Conservation (phyloP, 2,797 vertebrate species). For the Pristis pectinata region DNA sequence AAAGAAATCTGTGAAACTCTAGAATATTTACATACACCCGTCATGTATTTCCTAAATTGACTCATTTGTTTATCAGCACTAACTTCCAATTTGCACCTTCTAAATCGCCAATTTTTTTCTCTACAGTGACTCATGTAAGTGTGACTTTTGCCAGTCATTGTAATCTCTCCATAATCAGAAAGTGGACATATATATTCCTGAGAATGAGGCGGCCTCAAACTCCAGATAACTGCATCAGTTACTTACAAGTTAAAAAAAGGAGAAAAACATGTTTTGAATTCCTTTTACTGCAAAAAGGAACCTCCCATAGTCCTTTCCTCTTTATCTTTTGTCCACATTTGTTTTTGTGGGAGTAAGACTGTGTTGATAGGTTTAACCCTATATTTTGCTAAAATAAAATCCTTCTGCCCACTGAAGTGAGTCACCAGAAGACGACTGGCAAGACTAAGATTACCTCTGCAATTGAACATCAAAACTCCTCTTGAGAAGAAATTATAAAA, state of each 20-base stretch:
- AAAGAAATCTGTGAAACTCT: not conserved
- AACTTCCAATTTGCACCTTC: not conserved
- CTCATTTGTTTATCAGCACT: not conserved
- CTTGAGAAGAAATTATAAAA: conserved; percentile 89
- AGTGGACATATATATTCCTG: not conserved
- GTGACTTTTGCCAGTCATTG: conserved; percentile 4
- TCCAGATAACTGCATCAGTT: conserved; percentile 19
- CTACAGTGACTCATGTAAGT: not conserved
- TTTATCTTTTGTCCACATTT: conserved; percentile 36
- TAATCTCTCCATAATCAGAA: conserved; percentile 15
- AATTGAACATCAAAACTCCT: conserved; percentile 91
- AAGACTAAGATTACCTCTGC: conserved; percentile 84
- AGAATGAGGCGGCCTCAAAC: not conserved
- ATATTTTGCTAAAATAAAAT: conserved; percentile 24
- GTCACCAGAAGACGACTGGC: not conserved
- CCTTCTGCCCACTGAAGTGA: not conserved
- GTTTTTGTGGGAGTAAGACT: conserved; percentile 32
- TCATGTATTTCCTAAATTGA: not conserved
- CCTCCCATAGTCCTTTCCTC: conserved; percentile 36
- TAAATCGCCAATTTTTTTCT: not conserved
- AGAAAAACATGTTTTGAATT: conserved; percentile 38
- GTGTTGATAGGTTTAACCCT: conserved; percentile 27
- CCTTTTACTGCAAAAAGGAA: conserved; percentile 35
- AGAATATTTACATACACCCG: no score
- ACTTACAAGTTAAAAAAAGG: conserved; percentile 1